Base-by-base conservation (phyloP, 1,140 invertebrate species). In the Drosophila carrolli region DNA sequence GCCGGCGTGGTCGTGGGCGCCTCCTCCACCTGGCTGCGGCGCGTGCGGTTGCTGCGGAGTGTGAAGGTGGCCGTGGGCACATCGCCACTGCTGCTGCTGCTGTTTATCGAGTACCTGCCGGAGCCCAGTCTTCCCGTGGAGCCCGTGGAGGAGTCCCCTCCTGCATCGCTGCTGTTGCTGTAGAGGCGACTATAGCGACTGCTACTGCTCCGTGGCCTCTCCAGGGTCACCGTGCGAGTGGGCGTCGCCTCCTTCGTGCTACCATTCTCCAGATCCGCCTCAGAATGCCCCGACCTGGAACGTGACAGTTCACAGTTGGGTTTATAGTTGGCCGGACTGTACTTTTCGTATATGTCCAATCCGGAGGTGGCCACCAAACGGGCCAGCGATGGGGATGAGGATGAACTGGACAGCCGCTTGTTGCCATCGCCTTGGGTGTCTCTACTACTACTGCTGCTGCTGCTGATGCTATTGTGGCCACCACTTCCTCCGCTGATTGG, bases 291-390 rank as follows among this genome's bases (percentile, higher is more conserved):
- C 81, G 92, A 92, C 89, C 92, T 92, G 78, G 92, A 92, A 92
- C 92, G 91, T 91, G 92, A 91, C 62, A 92, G 82, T 91, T 92
- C 91, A 91, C 79, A 81, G 75, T 91, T 92, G 77, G 92, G 90
- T 91, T 85, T 92, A 92, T 92, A 92, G 79, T 91, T 86, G 58
- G 91, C 88, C 60, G 91, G 91, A 89, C 92, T 92, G 60, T 92
- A 92, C 77, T 92, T 92, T 78, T 92, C 90, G 70, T 92, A 92
- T 32, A 92, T 84, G 56, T 92, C 92, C 80, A 92, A 71, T 44
- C 88, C 91, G 61, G 91, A 92, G 70, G 90, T 92, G 67, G 91
- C 91, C 75, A 92, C 91, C 57, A 83, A 77, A 76, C 78, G 90
- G 76, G 85, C 89, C 74, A 92, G 77, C 86, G 90, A 92, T 83